These are phyloP conservation scores for Simalia tracyae DNA, from an alignment of 2,797 vertebrate genomes.

Conservation along the genomic window DNA sequence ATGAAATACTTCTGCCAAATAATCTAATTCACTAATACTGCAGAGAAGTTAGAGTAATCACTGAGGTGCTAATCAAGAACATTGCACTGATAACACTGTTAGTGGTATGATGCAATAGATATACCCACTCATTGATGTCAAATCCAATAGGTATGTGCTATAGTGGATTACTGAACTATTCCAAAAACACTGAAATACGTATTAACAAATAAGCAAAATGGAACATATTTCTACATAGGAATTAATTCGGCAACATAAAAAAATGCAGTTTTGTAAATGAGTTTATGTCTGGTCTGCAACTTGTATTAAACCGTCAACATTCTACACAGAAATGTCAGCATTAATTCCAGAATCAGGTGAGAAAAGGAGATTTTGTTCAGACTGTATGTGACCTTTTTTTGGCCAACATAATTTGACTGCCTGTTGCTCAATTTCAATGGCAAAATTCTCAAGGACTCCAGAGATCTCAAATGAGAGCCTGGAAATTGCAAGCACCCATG, in stretches of 20 bases:
- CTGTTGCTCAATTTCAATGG: background rate
- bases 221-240: accelerated
- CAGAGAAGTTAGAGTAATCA: background rate
- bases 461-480: background rate
- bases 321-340: background rate
- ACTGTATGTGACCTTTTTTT: background rate
- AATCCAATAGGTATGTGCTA: background rate
- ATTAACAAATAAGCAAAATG: background rate
- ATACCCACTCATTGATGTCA: background rate
- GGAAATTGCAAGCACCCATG: background rate
- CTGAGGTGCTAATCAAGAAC: background rate
- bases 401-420: background rate
- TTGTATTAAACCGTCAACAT: background rate
- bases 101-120: background rate
- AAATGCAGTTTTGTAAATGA: background rate
- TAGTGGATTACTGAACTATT: background rate
- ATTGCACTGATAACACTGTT: background rate
- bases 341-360: background rate
- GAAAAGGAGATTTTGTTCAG: background rate
- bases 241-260: background rate
- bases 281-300: background rate
- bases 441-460: background rate
- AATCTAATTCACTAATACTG: background rate
- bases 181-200: background rate
- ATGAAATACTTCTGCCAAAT: background rate